Evolutionary conservation across 1,140 invertebrate genomes (phyloP).

Genomic region (Propsilocerus akamusi): DNA sequence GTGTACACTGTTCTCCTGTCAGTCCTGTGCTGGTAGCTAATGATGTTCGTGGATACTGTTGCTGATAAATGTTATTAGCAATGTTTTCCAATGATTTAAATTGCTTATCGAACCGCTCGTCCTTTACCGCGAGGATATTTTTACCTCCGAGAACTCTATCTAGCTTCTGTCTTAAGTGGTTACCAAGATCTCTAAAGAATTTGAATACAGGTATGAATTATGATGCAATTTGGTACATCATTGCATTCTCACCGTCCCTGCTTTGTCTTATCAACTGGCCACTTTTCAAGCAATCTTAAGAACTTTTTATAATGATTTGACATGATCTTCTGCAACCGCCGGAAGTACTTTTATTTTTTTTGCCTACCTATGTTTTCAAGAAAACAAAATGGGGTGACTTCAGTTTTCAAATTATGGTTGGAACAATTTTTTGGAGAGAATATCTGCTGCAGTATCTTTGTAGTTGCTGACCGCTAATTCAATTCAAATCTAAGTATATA

Average conservation of each 20-base stretch:
- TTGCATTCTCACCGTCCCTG: conserved; percentile 37
- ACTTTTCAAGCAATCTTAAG: conserved; percentile 52
- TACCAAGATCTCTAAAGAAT: conserved; percentile 49
- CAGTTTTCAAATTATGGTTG: too few species aligned
- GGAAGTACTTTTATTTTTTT: too few species aligned
- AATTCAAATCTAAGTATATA: too few species aligned
- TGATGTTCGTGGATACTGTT: conserved; percentile 35
- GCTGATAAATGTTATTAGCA: conserved; percentile 44
- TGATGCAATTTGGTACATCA: conserved; percentile 9
- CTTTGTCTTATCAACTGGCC: conserved; percentile 58
- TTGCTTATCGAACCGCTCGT: conserved; percentile 40
- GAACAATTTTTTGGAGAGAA: too few species aligned
- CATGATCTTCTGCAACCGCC: too few species aligned
- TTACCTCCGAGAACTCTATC: conserved; percentile 40
- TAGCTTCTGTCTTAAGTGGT: conserved; percentile 49
- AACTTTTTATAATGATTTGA: conserved; percentile 50
- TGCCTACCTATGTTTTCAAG: too few species aligned
- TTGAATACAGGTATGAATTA: conserved; percentile 4
- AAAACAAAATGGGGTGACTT: too few species aligned
- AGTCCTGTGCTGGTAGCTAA: conserved; percentile 47
- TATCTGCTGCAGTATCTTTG: too few species aligned
- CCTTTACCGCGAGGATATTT: conserved; percentile 29
- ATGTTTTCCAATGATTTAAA: conserved; percentile 47
- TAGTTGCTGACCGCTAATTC: too few species aligned
- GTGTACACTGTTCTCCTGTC: conserved; percentile 44